Evolutionary conservation across 2,113 vertebrate species (phyloP).

Genomic region (Aspidoscelis tigris): DNA sequence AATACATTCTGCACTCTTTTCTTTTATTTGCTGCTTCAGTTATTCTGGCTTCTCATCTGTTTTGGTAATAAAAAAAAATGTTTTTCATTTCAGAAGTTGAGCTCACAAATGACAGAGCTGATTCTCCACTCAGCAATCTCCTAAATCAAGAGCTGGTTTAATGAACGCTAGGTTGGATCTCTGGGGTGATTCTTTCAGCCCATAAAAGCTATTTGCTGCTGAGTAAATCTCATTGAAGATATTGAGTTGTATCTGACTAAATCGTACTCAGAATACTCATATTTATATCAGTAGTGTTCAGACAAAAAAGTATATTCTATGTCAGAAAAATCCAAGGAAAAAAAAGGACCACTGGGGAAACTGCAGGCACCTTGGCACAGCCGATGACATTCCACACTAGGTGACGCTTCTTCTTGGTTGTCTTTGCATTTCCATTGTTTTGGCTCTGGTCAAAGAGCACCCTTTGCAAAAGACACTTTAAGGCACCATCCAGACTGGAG

Average conservation of each 20-base stretch:
- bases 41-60: constrained; percentile 54
- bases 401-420: too few species aligned
- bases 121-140: constrained; percentile 46
- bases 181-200: background rate
- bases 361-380: too few species aligned
- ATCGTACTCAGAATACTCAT: background rate
- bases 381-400: too few species aligned
- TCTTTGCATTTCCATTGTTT: too few species aligned
- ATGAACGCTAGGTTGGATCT: background rate
- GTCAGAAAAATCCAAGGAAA: too few species aligned
- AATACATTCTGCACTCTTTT: background rate
- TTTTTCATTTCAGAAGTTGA: constrained; percentile 65
- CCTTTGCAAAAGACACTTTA: too few species aligned
- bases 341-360: too few species aligned
- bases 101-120: constrained; percentile 49
- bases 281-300: background rate
- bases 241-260: background rate
- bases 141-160: constrained; percentile 31
- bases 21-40: constrained; percentile 49
- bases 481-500: too few species aligned
- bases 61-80: constrained; percentile 61
- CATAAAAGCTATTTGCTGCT: background rate
- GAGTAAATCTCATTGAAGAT: background rate
- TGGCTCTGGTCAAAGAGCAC: too few species aligned
- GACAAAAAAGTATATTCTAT: too few species aligned